Evolutionary conservation across 2,797 vertebrate genomes (phyloP), one percentile per base, ranked within the genome.

Genomic region (Sorex maritimensis): DNA sequence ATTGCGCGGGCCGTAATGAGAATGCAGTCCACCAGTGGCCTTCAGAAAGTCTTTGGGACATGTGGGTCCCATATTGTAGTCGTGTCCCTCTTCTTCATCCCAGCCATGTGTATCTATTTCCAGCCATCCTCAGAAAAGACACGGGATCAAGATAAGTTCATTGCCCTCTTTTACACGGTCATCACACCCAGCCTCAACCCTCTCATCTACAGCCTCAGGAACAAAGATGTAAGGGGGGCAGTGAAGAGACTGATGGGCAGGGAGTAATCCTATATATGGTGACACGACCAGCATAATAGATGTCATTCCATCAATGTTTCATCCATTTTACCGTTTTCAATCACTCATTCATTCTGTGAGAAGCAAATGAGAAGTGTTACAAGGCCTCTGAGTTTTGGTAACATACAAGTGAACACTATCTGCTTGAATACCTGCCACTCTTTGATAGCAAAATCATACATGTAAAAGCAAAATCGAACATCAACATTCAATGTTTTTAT

Each of bases 11-110:
- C 94, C 30, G 92, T 92, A 12, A 12, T 96, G 41, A 93, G 46
- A 41, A 92, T 96, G 68, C 61, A 68, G 38, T 91, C 94, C 38
- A 80, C 55, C 3, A 2, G 72, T 5, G 86, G 93, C 44, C 81
- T 92, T 77, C 92, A 88, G 75, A 97, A 95, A 72, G 81, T 92
- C n/a, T 95, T 97, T 61, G 71, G 91, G 11, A 95, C 93, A 0
- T 96, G 95, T 87, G 92, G 88, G 75, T 85, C 95, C 44, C 95
- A 97, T 81, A 93, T 96, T 21, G 74, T 71, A 19, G 93, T 95
- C 11, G 90, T 94, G 2, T 46, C 38, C 9, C 79, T 97, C 7
- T 92, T 97, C 77, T 97, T 93, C 28, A 83, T 92, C 49, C 94
- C 92, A 4, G 63, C 44, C 1, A 91, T 92, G 46, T 94, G 90